Conservation (phyloP, 2,113 vertebrate genomes). For the Axis porcinus region DNA sequence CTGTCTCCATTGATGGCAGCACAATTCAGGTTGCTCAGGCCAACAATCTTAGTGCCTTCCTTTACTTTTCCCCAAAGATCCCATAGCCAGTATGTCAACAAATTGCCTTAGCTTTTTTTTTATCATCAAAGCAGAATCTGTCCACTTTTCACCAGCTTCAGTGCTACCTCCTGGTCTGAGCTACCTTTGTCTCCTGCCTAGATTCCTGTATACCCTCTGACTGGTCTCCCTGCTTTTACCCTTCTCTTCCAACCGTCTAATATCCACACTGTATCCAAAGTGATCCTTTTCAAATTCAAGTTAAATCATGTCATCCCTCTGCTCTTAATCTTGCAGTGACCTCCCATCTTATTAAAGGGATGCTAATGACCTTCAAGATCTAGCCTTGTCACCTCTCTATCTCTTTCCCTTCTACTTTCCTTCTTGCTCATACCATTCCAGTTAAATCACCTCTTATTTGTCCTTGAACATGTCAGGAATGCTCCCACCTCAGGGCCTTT, state of each 20-base stretch:
- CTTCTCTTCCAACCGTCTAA: background rate
- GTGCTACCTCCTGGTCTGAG: background rate
- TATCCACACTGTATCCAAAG: background rate
- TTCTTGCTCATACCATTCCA: background rate
- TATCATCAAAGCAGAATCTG: background rate
- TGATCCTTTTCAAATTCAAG: background rate
- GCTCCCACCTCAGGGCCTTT: background rate
- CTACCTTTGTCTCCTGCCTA: background rate
- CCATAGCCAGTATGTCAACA: background rate
- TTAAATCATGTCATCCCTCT: background rate
- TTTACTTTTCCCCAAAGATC: background rate
- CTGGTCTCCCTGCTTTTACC: background rate
- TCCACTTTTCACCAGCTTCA: background rate
- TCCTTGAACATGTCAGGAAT: background rate
- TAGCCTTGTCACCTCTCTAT: background rate
- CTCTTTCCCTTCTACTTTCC: background rate
- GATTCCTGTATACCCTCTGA: background rate
- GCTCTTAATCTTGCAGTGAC: background rate
- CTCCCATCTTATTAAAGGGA: background rate
- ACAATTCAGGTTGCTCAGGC: background rate
- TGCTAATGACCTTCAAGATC: background rate
- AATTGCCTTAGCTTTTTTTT: background rate
- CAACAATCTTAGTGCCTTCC: background rate
- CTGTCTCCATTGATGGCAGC: background rate
- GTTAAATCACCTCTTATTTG: background rate